Conservation (phyloP, 2,888 invertebrate genomes). For the Mesodorylaimus sp. region DNA sequence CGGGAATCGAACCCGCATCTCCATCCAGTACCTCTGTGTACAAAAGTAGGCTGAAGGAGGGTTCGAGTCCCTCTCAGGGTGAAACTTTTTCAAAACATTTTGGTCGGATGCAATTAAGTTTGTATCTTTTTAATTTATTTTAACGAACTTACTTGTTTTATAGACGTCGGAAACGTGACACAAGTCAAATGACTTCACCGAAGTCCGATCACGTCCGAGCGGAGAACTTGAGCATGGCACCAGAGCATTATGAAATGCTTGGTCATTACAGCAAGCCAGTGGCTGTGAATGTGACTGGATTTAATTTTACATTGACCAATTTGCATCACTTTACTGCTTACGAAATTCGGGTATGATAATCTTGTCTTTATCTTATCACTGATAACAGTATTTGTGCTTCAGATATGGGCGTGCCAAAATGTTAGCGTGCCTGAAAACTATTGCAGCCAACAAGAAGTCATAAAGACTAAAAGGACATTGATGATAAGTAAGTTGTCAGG, state of each 20-base stretch:
- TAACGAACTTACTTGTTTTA: no score
- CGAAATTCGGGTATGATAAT: conserved; percentile 3
- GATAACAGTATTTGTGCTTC: background rate
- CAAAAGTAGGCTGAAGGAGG: background rate
- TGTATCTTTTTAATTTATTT: background rate
- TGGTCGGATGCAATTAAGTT: background rate
- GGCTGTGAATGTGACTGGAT: background rate
- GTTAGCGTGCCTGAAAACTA: background rate
- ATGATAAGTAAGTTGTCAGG: background rate
- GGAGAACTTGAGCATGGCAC: no score
- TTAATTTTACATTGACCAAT: background rate
- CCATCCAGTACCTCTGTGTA: background rate
- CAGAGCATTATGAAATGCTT: no score
- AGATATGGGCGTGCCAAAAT: conserved; percentile 6
- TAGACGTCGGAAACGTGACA: no score
- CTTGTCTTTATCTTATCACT: background rate
- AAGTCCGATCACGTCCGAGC: no score
- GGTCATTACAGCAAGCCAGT: no score
- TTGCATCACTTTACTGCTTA: background rate
- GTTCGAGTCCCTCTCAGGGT: background rate
- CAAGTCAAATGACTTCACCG: no score
- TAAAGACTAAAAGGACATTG: background rate
- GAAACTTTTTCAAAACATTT: background rate
- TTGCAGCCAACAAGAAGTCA: background rate
- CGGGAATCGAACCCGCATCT: no score